Evolutionary conservation across 2,113 vertebrate genomes (phyloP), one percentile per base, ranked within the genome.

Genomic region (Cryptomyrus ogoouensis): DNA sequence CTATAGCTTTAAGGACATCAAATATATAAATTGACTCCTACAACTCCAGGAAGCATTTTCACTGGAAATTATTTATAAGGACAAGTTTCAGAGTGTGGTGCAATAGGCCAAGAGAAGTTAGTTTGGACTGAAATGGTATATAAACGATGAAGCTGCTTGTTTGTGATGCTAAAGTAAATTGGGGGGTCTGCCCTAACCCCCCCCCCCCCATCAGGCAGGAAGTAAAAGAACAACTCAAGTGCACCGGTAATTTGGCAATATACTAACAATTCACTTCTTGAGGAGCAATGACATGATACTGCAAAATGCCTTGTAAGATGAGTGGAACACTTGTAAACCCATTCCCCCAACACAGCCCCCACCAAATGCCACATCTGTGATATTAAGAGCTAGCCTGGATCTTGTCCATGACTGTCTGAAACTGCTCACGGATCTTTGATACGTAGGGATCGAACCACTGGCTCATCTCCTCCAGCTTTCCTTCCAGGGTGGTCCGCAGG

Each of bases 361-460:
- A 84, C 5, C 66, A 83, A 27, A 53, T 47, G 21, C 47, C 24
- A 39, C 50, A 4, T 35, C 85, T 27, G 15, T 27, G 50, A 52
- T 35, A 50, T 92, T 94, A 95, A n/a, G 77, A 56, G 89, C 53
- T 77, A 49, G 83, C 93, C 92, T 96, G 94, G 92, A 96, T 90
- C 90, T 95, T 95, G 0, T 96, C 95, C 31, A 94, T 83, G 21
- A 95, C 77, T 42, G 8, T 47, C 83, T 96, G 93, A 9, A 97
- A 3, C 90, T 96, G 94, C 56, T 95, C 93, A 2, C 95, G 93
- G 92, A 97, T 56, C 77, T 96, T 92, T 66, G 93, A 47, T 56
- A 95, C 91, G 0, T 93, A 92, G 10, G 96, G 96, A 15, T 93
- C 42, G 49, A 97, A 17, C 91, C 96, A 47, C 17, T 93, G 90